Evolutionary conservation across 2,113 vertebrate genomes (phyloP), one percentile per base, ranked within the genome.

Genomic region (human): DNA sequence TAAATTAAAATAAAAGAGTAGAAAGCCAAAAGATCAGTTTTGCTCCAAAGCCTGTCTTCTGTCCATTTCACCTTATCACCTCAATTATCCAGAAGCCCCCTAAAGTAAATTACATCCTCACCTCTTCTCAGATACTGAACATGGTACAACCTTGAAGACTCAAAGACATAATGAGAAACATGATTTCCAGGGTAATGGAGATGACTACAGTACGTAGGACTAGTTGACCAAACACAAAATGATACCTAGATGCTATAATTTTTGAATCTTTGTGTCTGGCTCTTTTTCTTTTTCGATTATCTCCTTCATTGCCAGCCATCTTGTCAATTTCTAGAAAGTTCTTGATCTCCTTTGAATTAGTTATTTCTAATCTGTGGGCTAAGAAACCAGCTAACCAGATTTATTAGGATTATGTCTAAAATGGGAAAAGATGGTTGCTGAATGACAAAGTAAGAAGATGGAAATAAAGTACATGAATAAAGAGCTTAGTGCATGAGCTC

Each of bases 391-490:
- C 45, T 90, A 80, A 85, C 81, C 81, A 86, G 55, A 50, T 83
- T 90, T 93, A 48, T 80, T 35, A 72, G 35, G 70, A 66, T 50
- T 6, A 2, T n/a, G 38, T 87, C 40, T 84, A 57, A 83, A 96
- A 88, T 3, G 55, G n/a, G 55, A 84, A 64, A 70, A 83, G 86
- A 52, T 2, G 6, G 87, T 45, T 64, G n/a, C 75, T 61, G 93
- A 93, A 43, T 93, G 80, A 78, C 92, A 85, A 80, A 92, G 76
- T 64, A 43, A 61, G 52, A 95, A 68, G 79, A 43, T 48, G 72
- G 68, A 90, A 93, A 86, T 89, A 85, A 96, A 87, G 57, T 23
- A 32, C 22, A 68, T 68, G 66, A 68, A n/a, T 68, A 68, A n/a
- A 18, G 25, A 86, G 72, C 23, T 83, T 85, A 79, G 93, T 25